Percentiles rank a stretch among this genome's conserved stretches.
These are phyloP conservation scores for Lepidurus apus DNA, from an alignment of 1,140 invertebrate genomes.

Conservation along the genomic window DNA sequence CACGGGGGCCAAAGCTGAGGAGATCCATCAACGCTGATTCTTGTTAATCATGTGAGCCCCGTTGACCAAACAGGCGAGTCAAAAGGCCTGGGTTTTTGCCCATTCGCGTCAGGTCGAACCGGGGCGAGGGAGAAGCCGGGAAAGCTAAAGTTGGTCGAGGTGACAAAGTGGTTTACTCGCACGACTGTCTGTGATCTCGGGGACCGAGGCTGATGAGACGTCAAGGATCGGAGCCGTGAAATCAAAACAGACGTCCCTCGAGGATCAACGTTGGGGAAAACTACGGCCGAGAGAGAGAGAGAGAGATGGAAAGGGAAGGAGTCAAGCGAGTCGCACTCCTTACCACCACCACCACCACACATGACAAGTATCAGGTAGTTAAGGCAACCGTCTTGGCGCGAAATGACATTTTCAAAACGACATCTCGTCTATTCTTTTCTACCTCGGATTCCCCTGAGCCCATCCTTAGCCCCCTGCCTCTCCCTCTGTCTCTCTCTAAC, in stretches of 20 bases:
- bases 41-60: neutral
- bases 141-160: neutral
- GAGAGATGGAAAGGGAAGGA: neutral
- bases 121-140: neutral
- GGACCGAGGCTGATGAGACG: conserved; percentile 13
- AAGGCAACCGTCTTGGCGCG: conserved; percentile 16
- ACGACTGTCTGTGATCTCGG: conserved; percentile 12
- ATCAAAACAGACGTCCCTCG: conserved; percentile 14
- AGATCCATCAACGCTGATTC: conserved; percentile 8
- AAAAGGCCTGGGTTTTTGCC: neutral
- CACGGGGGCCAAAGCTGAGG: neutral
- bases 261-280: neutral
- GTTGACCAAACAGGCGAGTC: neutral
- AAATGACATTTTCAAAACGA: conserved; percentile 19
- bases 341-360: neutral
- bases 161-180: conserved; percentile 18
- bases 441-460: conserved; percentile 2
- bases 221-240: conserved; percentile 17
- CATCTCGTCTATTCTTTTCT: conserved; percentile 13
- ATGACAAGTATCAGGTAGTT: conserved; percentile 22
- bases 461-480: neutral
- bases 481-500: neutral
- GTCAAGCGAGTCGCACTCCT: neutral
- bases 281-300: neutral
- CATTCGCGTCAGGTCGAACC: conserved; percentile 17